These are phyloP conservation scores for Rhadina sibilatrix DNA, from an alignment of 2,113 vertebrate genomes.

Conservation along the genomic window DNA sequence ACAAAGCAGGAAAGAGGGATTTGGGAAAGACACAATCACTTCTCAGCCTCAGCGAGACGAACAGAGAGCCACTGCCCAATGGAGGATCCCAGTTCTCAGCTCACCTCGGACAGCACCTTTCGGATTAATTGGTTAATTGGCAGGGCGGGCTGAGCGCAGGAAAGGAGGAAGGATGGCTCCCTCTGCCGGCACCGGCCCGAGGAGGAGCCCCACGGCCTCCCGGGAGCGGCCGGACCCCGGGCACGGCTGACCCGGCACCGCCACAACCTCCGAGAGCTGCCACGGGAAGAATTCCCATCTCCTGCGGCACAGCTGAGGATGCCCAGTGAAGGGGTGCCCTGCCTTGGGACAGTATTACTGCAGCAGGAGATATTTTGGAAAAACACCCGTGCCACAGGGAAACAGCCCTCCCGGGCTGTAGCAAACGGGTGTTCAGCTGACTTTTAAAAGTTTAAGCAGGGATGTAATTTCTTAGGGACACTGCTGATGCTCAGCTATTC, in stretches of 20 bases:
- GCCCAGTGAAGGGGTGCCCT: accelerated
- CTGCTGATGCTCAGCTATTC: slow-evolving; percentile 29
- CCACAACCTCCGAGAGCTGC: accelerated
- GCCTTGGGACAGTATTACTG: accelerated
- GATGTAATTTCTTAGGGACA: not conserved
- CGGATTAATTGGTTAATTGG: slow-evolving; percentile 38
- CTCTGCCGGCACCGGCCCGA: slow-evolving; percentile 44
- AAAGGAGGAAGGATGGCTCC: slow-evolving; percentile 50
- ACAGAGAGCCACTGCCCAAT: not conserved
- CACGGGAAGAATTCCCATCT: accelerated
- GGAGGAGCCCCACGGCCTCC: not conserved
- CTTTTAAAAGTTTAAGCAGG: not conserved
- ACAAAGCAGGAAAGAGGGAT: not conserved
- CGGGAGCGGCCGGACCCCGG: not conserved
- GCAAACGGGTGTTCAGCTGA: not conserved
- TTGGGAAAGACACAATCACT: not conserved
- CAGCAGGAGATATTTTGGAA: not conserved
- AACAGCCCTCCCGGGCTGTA: not conserved
- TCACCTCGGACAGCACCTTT: not conserved
- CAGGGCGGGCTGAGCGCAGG: not conserved
- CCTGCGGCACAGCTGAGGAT: not conserved
- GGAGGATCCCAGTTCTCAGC: not conserved
- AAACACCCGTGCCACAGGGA: accelerated
- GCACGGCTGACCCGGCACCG: not conserved
- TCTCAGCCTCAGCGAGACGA: not conserved